Conservation (phyloP, 2,113 vertebrate species). For the Tiliqua scincoides region DNA sequence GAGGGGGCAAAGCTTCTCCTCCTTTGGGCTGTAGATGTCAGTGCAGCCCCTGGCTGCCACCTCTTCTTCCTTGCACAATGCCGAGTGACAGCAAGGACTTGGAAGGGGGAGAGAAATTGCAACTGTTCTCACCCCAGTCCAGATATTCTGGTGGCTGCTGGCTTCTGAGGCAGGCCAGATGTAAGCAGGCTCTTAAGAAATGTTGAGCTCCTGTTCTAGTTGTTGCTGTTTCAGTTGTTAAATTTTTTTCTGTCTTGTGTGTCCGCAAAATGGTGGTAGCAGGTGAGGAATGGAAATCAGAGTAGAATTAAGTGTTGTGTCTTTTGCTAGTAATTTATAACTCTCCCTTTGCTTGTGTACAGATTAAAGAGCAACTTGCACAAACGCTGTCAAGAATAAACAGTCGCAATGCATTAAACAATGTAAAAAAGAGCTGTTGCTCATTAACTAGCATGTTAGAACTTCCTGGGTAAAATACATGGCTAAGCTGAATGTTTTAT, state of each 20-base stretch:
- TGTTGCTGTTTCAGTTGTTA: neutral
- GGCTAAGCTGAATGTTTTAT: rapidly evolving
- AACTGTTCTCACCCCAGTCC: too few species aligned
- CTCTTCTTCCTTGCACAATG: too few species aligned
- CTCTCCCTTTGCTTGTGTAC: neutral
- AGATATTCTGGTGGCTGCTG: too few species aligned
- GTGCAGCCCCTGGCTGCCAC: too few species aligned
- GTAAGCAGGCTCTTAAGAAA: too few species aligned
- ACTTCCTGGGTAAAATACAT: neutral
- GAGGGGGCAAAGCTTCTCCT: too few species aligned
- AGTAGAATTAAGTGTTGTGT: neutral
- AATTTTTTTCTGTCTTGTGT: neutral
- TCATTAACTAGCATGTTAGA: neutral
- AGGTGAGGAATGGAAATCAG: neutral
- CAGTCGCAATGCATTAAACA: neutral
- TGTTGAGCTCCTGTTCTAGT: neutral
- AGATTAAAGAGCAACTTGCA: neutral
- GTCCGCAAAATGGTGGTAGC: neutral
- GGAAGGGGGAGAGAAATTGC: too few species aligned
- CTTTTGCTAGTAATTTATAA: neutral
- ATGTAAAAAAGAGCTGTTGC: neutral
- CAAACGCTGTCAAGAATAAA: neutral
- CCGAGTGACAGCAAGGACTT: too few species aligned
- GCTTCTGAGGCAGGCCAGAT: too few species aligned
- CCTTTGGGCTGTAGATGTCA: too few species aligned